phyloP scores from a whole-genome alignment of 2,113 vertebrate genomes.

The Eupsittula cactorum region DNA sequence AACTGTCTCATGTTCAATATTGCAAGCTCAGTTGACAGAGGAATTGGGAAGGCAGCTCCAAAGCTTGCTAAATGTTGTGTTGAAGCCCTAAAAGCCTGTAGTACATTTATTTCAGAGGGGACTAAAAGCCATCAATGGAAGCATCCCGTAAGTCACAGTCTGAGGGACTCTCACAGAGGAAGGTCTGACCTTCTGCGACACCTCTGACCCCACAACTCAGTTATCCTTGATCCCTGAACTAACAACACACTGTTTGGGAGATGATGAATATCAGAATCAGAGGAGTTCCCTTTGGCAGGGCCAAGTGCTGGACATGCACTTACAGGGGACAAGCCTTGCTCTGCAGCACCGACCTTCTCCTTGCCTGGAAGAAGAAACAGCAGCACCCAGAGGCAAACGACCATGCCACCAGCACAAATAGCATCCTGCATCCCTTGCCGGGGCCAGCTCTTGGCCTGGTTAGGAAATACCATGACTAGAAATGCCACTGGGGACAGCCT shows the following conservation, averaged over 20 bases:
- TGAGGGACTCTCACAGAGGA: neutral
- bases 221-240: neutral
- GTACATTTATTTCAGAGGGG: neutral
- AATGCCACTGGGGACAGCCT: neutral
- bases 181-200: neutral
- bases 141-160: neutral
- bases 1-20: fast-evolving
- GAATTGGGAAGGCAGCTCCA: neutral
- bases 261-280: neutral
- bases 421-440: fast-evolving
- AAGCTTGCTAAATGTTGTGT: neutral
- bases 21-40: neutral
- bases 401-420: fast-evolving
- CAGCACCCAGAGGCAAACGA: neutral
- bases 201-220: neutral
- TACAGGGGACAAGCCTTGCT: neutral
- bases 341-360: neutral
- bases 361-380: neutral
- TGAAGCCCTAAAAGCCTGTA: neutral
- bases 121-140: neutral
- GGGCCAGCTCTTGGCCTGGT: neutral
- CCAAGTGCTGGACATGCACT: fast-evolving
- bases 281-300: neutral
- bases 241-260: fast-evolving
- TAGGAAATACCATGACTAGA: neutral